Evolutionary conservation across 2,797 vertebrate species (phyloP).

Genomic region (Gallinago solitaria): DNA sequence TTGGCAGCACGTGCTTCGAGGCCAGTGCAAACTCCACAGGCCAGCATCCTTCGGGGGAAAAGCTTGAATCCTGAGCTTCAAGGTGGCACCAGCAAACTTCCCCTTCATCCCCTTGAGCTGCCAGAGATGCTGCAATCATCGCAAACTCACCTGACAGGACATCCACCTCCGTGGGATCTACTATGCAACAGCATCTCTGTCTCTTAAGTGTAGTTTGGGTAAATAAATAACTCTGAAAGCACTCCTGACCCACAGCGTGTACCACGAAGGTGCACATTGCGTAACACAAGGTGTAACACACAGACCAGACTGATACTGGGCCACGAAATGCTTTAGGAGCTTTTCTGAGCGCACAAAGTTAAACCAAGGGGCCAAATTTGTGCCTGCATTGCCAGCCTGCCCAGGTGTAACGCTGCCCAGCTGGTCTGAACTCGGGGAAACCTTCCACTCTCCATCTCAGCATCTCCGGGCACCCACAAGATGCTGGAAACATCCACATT

Average conservation of each 20-base stretch:
- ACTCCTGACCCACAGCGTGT: background rate
- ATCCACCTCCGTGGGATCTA: background rate
- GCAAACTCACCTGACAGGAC: background rate
- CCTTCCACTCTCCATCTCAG: background rate
- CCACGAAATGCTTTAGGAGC: background rate
- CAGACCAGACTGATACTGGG: background rate
- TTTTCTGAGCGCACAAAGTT: background rate
- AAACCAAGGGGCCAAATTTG: background rate
- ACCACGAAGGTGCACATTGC: rapidly evolving
- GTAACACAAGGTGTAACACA: background rate
- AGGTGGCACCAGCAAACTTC: background rate
- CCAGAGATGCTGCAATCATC: background rate
- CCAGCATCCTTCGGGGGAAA: background rate
- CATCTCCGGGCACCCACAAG: background rate
- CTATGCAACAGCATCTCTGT: background rate
- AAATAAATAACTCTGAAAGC: background rate
- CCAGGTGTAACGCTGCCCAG: rapidly evolving
- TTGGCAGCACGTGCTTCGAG: rapidly evolving
- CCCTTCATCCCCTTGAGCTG: background rate
- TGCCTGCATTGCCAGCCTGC: background rate
- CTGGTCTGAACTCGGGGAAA: background rate
- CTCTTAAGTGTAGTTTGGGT: background rate
- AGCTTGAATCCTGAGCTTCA: background rate
- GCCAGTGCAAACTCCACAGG: background rate
- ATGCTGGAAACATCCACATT: too few relatives aligned